phyloP scores from a whole-genome alignment of 2,888 invertebrate genomes.

The Acronicta psi region DNA sequence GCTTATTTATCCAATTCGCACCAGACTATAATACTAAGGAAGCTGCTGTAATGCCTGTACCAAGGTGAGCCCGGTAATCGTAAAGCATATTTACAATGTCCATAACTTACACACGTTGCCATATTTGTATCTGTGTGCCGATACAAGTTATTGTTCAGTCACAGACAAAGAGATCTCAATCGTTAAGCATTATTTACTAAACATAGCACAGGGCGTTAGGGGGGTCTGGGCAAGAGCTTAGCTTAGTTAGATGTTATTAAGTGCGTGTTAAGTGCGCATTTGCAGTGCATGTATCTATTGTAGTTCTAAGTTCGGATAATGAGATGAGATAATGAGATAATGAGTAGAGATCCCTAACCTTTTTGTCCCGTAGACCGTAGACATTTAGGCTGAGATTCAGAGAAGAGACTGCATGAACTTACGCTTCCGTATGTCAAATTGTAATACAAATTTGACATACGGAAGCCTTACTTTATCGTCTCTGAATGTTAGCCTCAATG shows the following conservation, averaged over 20 bases:
- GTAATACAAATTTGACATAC: too few species aligned
- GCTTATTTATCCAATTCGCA: neutral
- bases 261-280: too few species aligned
- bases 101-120: slow-evolving; percentile 39
- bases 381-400: too few species aligned
- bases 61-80: slow-evolving; percentile 8
- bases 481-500: too few species aligned
- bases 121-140: slow-evolving; percentile 41
- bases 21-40: neutral
- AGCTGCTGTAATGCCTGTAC: neutral
- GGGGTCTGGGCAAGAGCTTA: neutral
- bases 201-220: slow-evolving; percentile 14
- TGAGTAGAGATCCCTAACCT: too few species aligned
- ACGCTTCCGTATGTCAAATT: too few species aligned
- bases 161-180: slow-evolving; percentile 54
- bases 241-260: too few species aligned
- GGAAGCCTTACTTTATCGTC: too few species aligned
- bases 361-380: too few species aligned
- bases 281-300: neutral
- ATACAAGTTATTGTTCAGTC: slow-evolving; percentile 54
- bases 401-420: too few species aligned
- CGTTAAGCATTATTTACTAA: slow-evolving; percentile 42
- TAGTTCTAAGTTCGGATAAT: neutral
- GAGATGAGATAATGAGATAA: too few species aligned
- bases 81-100: slow-evolving; percentile 23